A percentile compares a stretch with the other conserved stretches of the same genome.
Conservation (phyloP, 1,140 invertebrate species). For the Antheraea pernyi region DNA sequence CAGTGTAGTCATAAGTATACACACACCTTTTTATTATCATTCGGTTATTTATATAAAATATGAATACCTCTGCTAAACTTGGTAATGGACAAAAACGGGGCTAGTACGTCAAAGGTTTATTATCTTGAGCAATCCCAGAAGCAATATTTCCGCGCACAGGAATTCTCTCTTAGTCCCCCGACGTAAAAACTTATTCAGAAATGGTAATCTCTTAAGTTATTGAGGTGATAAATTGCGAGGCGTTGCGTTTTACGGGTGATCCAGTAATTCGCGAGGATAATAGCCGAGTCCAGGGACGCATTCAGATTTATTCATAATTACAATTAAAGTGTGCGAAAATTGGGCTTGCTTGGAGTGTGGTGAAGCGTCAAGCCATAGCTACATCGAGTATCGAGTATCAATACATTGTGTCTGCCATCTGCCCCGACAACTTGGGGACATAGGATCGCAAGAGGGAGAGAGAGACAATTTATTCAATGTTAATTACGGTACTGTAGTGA, state of each 20-base stretch:
- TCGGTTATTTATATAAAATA: too few species aligned
- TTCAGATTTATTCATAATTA: not conserved
- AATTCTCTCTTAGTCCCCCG: slow-evolving; percentile 9
- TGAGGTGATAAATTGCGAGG: slow-evolving; percentile 17
- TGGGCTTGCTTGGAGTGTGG: too few species aligned
- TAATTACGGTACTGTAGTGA: too few species aligned
- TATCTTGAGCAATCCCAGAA: not conserved
- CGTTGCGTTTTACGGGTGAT: slow-evolving; percentile 17
- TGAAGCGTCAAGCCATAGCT: too few species aligned
- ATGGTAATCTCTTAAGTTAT: slow-evolving; percentile 18
- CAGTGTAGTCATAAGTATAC: too few species aligned
- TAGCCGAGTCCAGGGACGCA: slow-evolving; percentile 3
- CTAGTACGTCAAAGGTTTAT: not conserved
- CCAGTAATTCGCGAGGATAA: slow-evolving; percentile 14
- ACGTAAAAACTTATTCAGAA: slow-evolving; percentile 16
- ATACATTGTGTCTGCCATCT: too few species aligned
- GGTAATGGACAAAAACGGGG: not conserved
- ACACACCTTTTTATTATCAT: too few species aligned
- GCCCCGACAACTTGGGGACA: too few species aligned
- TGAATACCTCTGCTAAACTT: not conserved
- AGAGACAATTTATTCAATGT: too few species aligned
- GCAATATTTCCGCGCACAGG: not conserved
- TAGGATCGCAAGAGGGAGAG: too few species aligned
- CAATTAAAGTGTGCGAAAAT: too few species aligned
- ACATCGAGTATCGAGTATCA: too few species aligned